phyloP scores from a whole-genome alignment of 2,113 vertebrate genomes.

The Corapipo altera region DNA sequence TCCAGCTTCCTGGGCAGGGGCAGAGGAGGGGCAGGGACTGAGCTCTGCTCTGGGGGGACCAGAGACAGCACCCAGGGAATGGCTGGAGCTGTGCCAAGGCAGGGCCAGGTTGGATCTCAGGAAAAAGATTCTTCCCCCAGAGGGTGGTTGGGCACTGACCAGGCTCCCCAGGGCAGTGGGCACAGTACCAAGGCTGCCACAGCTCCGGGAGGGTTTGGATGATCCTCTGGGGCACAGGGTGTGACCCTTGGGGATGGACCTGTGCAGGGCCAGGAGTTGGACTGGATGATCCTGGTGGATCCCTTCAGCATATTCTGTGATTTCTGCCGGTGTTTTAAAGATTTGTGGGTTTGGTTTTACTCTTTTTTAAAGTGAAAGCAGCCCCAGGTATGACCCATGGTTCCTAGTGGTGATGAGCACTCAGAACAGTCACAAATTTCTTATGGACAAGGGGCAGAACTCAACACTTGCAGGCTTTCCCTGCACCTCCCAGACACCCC shows the following conservation, averaged over 20 bases:
- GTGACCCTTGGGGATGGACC: neutral
- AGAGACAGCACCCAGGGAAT: neutral
- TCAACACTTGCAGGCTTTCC: neutral
- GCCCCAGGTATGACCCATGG: fast-evolving
- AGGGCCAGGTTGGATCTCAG: neutral
- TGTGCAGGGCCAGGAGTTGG: neutral
- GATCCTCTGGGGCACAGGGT: neutral
- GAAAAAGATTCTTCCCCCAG: neutral
- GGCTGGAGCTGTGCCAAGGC: neutral
- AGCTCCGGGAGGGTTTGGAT: neutral
- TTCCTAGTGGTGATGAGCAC: neutral
- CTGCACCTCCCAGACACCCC: neutral
- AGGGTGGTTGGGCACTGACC: too few relatives aligned
- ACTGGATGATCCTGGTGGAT: neutral
- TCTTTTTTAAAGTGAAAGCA: neutral
- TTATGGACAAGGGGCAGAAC: neutral
- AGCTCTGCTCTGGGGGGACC: neutral
- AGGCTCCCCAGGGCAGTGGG: neutral
- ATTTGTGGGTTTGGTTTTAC: neutral
- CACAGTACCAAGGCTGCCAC: neutral
- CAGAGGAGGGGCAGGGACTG: neutral
- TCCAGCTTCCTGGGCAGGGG: neutral
- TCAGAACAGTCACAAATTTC: neutral
- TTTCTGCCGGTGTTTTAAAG: neutral
- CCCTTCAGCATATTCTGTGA: neutral